Conservation (phyloP, 2,888 invertebrate species). For the Ormyrus labotus region DNA sequence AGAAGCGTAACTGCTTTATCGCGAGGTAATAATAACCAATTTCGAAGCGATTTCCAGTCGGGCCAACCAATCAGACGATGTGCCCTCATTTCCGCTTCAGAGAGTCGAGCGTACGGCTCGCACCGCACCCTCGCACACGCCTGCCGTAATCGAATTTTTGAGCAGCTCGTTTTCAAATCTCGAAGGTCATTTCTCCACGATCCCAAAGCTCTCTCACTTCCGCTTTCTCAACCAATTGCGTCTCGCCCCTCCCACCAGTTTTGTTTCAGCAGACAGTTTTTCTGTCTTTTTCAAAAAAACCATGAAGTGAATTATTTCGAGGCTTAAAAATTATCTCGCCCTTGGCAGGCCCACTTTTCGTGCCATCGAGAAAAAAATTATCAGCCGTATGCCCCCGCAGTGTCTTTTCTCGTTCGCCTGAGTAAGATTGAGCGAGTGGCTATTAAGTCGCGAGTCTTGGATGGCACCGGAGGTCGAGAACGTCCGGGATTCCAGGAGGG, state of each 20-base stretch:
- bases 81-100: slow-evolving; percentile 71
- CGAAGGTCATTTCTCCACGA: slow-evolving; percentile 57
- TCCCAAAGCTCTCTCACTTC: slow-evolving; percentile 4
- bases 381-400: no score
- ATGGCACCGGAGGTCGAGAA: slow-evolving; percentile 61
- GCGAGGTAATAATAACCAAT: slow-evolving; percentile 75
- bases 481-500: slow-evolving; percentile 62
- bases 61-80: slow-evolving; percentile 73
- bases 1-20: slow-evolving; percentile 65
- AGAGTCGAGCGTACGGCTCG: slow-evolving; percentile 33
- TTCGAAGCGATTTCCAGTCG: slow-evolving; percentile 73
- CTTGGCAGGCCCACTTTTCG: no score
- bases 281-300: no score
- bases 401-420: background rate
- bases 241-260: no score
- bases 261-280: no score
- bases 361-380: no score
- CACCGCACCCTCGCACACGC: slow-evolving; percentile 36
- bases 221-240: background rate
- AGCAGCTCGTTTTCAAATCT: slow-evolving; percentile 67
- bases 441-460: slow-evolving; percentile 63
- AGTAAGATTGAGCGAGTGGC: slow-evolving; percentile 57
- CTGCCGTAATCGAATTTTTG: slow-evolving; percentile 68
- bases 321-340: no score
- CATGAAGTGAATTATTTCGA: no score